phyloP scores from a whole-genome alignment of 2,113 vertebrate genomes.

The Rhinopomastus cyanomelas region DNA sequence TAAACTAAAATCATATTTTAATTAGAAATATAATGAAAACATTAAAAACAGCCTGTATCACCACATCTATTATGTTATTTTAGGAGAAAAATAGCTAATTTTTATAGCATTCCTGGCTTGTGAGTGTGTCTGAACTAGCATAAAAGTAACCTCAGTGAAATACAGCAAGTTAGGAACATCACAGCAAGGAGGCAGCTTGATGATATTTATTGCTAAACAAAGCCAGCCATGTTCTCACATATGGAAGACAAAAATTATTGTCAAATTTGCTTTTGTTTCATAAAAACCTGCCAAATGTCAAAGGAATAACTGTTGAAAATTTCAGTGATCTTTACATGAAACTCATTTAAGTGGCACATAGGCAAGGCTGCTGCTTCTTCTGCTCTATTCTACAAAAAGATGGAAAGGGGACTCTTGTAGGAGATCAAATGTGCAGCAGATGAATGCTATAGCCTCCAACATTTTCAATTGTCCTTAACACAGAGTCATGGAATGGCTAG shows the following conservation, averaged over 20 bases:
- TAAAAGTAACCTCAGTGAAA: constrained; percentile 14
- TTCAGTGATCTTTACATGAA: neutral
- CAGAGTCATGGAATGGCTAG: too few species aligned
- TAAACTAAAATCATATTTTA: neutral
- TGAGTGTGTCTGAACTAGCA: neutral
- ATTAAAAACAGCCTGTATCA: neutral
- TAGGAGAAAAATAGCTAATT: neutral
- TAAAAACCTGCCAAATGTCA: neutral
- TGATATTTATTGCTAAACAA: constrained; percentile 25
- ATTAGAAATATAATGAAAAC: neutral
- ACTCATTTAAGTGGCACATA: neutral
- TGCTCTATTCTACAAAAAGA: neutral
- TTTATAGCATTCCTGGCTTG: neutral
- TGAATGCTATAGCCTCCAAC: neutral
- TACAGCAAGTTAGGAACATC: neutral
- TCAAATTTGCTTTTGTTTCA: constrained; percentile 1
- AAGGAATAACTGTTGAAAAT: neutral
- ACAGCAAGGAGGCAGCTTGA: neutral
- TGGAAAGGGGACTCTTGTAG: neutral
- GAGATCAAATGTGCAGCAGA: neutral
- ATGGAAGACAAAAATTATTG: neutral
- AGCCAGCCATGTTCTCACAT: neutral
- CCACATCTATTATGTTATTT: neutral
- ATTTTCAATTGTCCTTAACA: neutral
- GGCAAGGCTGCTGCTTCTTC: neutral